These are phyloP conservation scores for Diaprepes abbreviatus DNA, from an alignment of 2,888 invertebrate genomes.

Conservation along the genomic window DNA sequence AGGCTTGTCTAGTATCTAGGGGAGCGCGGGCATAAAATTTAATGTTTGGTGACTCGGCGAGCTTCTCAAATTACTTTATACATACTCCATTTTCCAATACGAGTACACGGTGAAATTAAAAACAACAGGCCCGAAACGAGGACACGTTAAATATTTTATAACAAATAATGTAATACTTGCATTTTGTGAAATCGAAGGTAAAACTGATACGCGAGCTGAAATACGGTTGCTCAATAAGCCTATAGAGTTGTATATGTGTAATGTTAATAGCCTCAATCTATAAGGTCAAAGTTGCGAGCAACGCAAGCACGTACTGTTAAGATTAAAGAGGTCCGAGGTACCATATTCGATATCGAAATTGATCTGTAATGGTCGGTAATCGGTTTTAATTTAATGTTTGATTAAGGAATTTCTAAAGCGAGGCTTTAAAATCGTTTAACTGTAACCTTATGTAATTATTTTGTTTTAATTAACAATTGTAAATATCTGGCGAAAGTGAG, in stretches of 20 bases:
- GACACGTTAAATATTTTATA: slow-evolving; percentile 17
- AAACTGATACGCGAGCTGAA: neutral
- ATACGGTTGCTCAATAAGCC: neutral
- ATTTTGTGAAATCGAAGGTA: slow-evolving; percentile 14
- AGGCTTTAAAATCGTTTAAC: neutral
- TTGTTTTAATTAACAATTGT: neutral
- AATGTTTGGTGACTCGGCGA: no score
- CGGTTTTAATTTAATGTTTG: slow-evolving; percentile 12
- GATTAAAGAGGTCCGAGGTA: slow-evolving; percentile 19
- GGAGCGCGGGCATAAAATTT: no score
- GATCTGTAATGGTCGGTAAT: slow-evolving; percentile 13
- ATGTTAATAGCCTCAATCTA: slow-evolving; percentile 31
- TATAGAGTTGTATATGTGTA: slow-evolving; percentile 10
- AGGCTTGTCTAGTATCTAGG: no score
- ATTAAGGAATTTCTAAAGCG: neutral
- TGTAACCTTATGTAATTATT: neutral
- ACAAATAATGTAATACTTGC: slow-evolving; percentile 18
- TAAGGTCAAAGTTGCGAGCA: slow-evolving; percentile 31
- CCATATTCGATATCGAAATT: slow-evolving; percentile 27
- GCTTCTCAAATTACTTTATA: no score
- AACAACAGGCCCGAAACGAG: neutral
- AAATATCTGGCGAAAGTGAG: neutral
- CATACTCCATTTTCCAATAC: neutral
- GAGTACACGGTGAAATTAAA: slow-evolving; percentile 6
- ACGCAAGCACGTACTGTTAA: slow-evolving; percentile 19